Conservation (phyloP, 2,113 vertebrate species). For the Oreochromis spilurus region DNA sequence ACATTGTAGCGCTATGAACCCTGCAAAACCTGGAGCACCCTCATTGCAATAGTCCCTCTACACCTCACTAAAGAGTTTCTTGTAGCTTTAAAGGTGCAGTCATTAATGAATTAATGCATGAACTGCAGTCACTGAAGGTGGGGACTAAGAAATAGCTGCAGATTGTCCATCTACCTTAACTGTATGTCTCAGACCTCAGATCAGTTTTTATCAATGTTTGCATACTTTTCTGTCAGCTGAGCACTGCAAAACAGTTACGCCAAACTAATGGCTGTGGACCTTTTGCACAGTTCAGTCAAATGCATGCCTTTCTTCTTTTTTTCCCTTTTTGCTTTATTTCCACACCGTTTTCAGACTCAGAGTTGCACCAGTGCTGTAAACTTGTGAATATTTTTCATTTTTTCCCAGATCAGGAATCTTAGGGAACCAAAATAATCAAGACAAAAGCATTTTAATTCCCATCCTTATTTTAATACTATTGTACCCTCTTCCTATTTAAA, state of each 20-base stretch:
- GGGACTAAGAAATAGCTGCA: neutral
- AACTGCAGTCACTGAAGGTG: neutral
- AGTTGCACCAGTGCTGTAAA: neutral
- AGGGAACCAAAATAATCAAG: neutral
- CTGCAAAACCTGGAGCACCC: neutral
- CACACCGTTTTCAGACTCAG: rapidly evolving
- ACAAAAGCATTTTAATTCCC: neutral
- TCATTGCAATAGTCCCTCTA: neutral
- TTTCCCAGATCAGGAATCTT: neutral
- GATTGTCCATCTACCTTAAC: neutral
- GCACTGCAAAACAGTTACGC: neutral
- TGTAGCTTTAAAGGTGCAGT: neutral
- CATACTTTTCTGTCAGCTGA: neutral
- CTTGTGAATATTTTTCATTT: rapidly evolving
- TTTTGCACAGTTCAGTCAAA: neutral
- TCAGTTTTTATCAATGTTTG: neutral
- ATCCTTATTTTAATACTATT: neutral
- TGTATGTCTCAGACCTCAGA: neutral
- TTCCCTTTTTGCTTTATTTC: neutral
- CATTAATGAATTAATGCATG: neutral
- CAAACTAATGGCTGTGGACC: neutral
- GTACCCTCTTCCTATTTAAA: neutral
- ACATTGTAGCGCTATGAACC: rapidly evolving
- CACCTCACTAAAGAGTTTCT: neutral
- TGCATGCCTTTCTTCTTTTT: neutral